A percentile compares a stretch with the other conserved stretches of the same genome.
phyloP scores from a whole-genome alignment of 1,140 invertebrate genomes.

The Dreissena rostriformis region DNA sequence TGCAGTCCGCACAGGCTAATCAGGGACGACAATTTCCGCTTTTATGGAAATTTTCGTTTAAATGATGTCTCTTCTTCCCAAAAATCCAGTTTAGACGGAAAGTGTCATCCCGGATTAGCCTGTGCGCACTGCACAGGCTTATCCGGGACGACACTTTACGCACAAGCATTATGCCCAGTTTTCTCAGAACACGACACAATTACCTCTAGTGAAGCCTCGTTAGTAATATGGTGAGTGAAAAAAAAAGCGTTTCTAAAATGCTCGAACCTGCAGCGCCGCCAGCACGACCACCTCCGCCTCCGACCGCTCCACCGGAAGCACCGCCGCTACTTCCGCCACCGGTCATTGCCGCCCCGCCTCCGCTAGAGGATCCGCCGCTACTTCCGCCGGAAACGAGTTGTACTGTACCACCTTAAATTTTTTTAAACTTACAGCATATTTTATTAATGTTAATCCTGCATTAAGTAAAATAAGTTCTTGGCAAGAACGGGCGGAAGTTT shows the following conservation, averaged over 20 bases:
- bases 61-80: too few relatives aligned
- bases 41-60: too few relatives aligned
- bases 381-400: slow-evolving; percentile 30
- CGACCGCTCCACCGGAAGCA: neutral
- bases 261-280: neutral
- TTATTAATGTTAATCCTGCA: neutral
- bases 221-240: neutral
- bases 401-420: neutral
- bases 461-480: neutral
- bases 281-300: neutral
- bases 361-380: neutral
- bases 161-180: too few relatives aligned
- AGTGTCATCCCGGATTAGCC: too few relatives aligned
- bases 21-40: too few relatives aligned
- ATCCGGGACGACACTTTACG: too few relatives aligned
- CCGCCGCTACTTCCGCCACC: slow-evolving; percentile 31
- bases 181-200: too few relatives aligned
- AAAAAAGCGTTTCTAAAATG: neutral
- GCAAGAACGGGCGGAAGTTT: neutral
- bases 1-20: too few relatives aligned
- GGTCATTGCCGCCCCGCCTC: slow-evolving; percentile 3
- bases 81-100: too few relatives aligned
- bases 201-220: neutral
- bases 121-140: too few relatives aligned
- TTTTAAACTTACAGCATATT: neutral